These are phyloP conservation scores for Drosophila subobscura DNA, from an alignment of 1,140 invertebrate genomes.

Conservation along the genomic window DNA sequence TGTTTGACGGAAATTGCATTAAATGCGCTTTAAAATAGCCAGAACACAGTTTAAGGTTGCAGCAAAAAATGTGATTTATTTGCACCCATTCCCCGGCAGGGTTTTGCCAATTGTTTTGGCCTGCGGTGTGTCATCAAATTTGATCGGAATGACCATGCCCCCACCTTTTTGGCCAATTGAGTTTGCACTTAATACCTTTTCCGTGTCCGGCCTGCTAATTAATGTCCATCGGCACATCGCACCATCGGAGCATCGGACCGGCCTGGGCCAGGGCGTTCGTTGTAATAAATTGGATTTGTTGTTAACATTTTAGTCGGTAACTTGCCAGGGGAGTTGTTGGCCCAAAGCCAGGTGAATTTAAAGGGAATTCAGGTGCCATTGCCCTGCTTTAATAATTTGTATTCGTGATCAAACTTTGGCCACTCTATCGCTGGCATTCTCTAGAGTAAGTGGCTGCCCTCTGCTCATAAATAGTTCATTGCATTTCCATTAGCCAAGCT, in stretches of 20 bases:
- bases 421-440: constrained; percentile 13
- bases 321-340: constrained; percentile 33
- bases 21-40: constrained; percentile 11
- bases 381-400: constrained; percentile 22
- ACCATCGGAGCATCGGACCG: too few species aligned
- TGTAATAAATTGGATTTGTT: constrained; percentile 65
- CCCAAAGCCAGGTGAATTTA: constrained; percentile 26
- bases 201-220: constrained; percentile 65
- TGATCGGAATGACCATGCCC: constrained; percentile 25
- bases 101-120: constrained; percentile 1
- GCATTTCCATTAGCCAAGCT: constrained; percentile 53
- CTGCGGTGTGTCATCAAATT: constrained; percentile 26
- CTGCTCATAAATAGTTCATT: constrained; percentile 62
- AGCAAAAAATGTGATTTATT: neutral
- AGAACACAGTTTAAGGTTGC: neutral
- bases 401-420: constrained; percentile 32
- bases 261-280: neutral
- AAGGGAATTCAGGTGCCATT: constrained; percentile 7
- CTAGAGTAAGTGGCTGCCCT: neutral
- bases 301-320: constrained; percentile 54
- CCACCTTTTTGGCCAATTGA: constrained; percentile 21
- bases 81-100: neutral
- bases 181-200: constrained; percentile 53
- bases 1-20: constrained; percentile 4
- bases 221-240: constrained; percentile 22